Conservation (phyloP, 2,113 vertebrate species). For the Chaetodon trifascialis region DNA sequence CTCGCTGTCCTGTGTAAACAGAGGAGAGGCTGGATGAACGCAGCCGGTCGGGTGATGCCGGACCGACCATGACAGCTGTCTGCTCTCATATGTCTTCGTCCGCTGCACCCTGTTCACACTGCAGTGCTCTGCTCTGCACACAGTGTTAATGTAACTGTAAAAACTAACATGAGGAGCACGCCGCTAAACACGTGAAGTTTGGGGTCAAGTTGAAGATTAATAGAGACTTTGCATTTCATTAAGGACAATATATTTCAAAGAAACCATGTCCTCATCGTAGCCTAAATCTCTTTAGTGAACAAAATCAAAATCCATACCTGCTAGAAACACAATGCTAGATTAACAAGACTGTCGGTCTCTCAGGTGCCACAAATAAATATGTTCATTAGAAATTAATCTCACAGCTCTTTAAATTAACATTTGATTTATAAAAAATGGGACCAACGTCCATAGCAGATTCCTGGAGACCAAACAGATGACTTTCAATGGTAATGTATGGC, state of each 20-base stretch:
- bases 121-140: constrained; percentile 29
- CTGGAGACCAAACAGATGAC: too few relatives aligned
- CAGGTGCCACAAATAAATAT: background rate
- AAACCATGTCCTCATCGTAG: background rate
- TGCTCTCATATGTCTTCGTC: constrained; percentile 42
- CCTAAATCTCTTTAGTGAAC: background rate
- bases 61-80: constrained; percentile 69
- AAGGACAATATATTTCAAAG: background rate
- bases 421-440: background rate
- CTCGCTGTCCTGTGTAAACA: constrained; percentile 34
- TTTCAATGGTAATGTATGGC: too few relatives aligned
- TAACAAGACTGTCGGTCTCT: background rate
- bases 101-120: constrained; percentile 29
- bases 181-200: background rate
- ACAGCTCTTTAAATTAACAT: background rate
- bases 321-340: too few relatives aligned
- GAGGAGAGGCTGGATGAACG: constrained; percentile 27
- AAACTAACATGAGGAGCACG: background rate
- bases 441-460: background rate
- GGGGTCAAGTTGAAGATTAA: background rate
- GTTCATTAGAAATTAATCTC: background rate
- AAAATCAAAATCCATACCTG: too few relatives aligned
- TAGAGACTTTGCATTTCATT: background rate
- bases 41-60: constrained; percentile 31
- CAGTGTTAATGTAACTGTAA: constrained; percentile 24